Evolutionary conservation across 2,113 vertebrate genomes (phyloP).

Genomic region (Nyctibius bracteatus): DNA sequence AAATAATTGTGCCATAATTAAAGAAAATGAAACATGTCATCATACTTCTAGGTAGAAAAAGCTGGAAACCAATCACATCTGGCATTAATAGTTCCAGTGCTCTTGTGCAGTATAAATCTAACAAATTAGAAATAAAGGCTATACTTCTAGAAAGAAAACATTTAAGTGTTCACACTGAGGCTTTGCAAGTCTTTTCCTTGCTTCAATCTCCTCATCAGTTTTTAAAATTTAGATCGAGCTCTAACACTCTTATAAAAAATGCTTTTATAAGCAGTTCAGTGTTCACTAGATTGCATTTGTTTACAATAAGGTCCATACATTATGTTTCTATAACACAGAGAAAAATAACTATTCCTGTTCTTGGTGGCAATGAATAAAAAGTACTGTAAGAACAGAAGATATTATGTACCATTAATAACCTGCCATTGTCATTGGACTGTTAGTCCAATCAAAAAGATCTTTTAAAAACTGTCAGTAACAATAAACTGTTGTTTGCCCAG

Average conservation of each 20-base stretch:
- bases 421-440: neutral
- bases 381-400: neutral
- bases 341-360: neutral
- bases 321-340: neutral
- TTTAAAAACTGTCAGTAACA: neutral
- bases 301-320: neutral
- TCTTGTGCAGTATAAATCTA: constrained; percentile 65
- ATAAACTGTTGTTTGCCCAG: neutral
- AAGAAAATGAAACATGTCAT: constrained; percentile 81
- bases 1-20: constrained; percentile 81
- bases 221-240: neutral
- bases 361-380: neutral
- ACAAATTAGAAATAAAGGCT: constrained; percentile 61
- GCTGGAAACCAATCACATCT: constrained; percentile 74
- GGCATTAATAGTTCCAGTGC: constrained; percentile 72
- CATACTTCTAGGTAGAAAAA: constrained; percentile 67
- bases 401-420: neutral
- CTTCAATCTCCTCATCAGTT: neutral
- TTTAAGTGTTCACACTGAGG: neutral
- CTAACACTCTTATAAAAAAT: neutral
- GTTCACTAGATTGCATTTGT: neutral
- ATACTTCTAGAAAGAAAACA: constrained; percentile 58
- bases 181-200: neutral
- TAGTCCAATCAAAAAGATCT: neutral
- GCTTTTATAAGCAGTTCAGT: neutral